Evolutionary conservation across 2,113 vertebrate genomes (phyloP).

Genomic region (Coracopsis vasa): DNA sequence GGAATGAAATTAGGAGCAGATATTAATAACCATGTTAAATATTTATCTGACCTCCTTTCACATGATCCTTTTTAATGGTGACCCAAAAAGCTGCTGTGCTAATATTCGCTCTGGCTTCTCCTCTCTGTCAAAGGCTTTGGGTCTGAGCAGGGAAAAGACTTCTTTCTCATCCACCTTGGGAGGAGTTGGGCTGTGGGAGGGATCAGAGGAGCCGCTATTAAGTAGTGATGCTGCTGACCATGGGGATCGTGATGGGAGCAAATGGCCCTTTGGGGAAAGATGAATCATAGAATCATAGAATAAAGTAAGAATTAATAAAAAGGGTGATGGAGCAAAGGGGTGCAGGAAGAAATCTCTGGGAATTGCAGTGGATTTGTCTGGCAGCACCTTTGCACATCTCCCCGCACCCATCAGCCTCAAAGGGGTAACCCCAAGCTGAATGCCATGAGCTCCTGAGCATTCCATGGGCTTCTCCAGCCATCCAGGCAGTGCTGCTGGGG

Average conservation of each 20-base stretch:
- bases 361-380: not conserved
- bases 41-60: constrained; percentile 75
- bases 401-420: not conserved
- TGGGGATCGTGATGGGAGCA: not conserved
- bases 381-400: not conserved
- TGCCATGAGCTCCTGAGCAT: accelerated
- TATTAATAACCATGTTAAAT: constrained; percentile 75
- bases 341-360: not conserved
- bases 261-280: not conserved
- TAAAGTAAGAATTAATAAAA: not conserved
- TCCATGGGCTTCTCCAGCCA: not conserved
- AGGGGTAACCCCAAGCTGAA: not conserved
- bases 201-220: not conserved
- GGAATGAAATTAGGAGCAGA: constrained; percentile 68
- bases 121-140: not conserved
- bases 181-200: not conserved
- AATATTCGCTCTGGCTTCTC: constrained; percentile 1
- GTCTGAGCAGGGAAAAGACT: not conserved
- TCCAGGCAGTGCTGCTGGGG: not conserved
- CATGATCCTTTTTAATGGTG: constrained; percentile 62
- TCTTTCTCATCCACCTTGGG: not conserved
- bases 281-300: too few relatives aligned
- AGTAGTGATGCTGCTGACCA: not conserved
- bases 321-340: not conserved
- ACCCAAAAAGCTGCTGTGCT: constrained; percentile 55